Base-by-base conservation (phyloP, 2,113 vertebrate genomes). In the Pao palembangensis region DNA sequence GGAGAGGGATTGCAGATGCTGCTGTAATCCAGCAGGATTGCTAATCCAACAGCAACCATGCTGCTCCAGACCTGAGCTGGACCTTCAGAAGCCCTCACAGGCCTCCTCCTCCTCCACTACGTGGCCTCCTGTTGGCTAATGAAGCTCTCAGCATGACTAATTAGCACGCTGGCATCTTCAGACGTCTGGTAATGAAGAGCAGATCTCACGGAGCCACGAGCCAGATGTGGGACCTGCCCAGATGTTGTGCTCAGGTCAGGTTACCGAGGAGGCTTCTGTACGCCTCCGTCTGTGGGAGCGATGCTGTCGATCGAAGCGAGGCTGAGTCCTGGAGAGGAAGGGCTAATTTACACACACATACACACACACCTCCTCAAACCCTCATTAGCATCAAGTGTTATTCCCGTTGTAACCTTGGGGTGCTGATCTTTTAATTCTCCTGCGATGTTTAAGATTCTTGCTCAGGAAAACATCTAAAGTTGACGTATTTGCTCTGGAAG, bases 21-120 rank as follows among this genome's bases (percentile, higher is more conserved):
- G 61, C 21, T 44, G 44, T 53, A 52, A 61, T 71, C 73, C 73
- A 74, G 25, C 43, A 72, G 65, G 64, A 57, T 58, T 67, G 80
- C 70, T 75, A 75, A 85, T 80, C 83, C 76, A 77, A 64, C 78
- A 73, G 74, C 55, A 58, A 55, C 16, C 51, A 2, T 12, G 41
- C 41, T 28, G 25, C 6, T 8, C 31, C 31, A 34, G 31, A 34
- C 31, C 31, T 34, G 31, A 7, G 31, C 31, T 8, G 31, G 4
- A 34, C 31, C 31, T 34, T 34, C 8, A 34, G 31, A 34, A 34
- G 23, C 23, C n/a, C n/a, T n/a, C n/a, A n/a, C n/a, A n/a, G n/a
- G n/a, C n/a, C n/a, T n/a, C n/a, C n/a, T n/a, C n/a, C n/a, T n/a
- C n/a, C n/a, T n/a, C n/a, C n/a, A n/a, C n/a, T n/a, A 28, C 25